Percentiles rank a stretch among this genome's conserved stretches.
Evolutionary conservation across 2,113 vertebrate species (phyloP).

Genomic region (Megalops atlanticus): DNA sequence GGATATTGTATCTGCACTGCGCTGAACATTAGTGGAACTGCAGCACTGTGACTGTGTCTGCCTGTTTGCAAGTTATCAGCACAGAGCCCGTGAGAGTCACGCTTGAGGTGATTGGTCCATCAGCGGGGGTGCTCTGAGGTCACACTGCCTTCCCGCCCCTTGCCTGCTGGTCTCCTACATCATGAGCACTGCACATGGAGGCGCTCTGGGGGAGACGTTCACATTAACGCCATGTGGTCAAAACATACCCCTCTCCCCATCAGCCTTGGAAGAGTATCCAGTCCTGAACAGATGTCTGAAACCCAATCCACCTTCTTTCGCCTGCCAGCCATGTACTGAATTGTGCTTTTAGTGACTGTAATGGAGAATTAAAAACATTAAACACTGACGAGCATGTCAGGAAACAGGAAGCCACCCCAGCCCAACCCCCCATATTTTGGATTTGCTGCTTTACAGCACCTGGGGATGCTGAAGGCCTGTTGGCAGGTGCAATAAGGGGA

Average conservation of each 20-base stretch:
- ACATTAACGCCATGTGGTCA: background rate
- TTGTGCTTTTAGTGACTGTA: background rate
- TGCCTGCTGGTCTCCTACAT: background rate
- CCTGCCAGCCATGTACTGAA: slow-evolving; percentile 25
- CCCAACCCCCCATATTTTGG: background rate
- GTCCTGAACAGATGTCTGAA: slow-evolving; percentile 42
- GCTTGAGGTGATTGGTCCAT: background rate
- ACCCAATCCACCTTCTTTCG: slow-evolving; percentile 20
- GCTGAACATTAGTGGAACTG: background rate
- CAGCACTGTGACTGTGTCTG: background rate
- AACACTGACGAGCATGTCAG: slow-evolving; percentile 31
- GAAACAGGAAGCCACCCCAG: background rate
- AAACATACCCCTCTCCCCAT: background rate
- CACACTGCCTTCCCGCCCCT: background rate
- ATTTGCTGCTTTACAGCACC: background rate
- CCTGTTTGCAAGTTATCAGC: background rate
- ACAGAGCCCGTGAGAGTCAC: background rate
- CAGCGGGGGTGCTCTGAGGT: background rate
- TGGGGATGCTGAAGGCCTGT: background rate
- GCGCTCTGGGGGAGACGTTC: slow-evolving; percentile 5
- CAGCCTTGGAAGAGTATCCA: slow-evolving; percentile 47
- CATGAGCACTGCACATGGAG: background rate
- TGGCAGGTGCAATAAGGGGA: background rate
- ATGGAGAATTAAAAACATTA: background rate
- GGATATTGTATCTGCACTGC: background rate